Conservation (phyloP, 1,140 invertebrate genomes). For the Zaprionus kolodkinae region DNA sequence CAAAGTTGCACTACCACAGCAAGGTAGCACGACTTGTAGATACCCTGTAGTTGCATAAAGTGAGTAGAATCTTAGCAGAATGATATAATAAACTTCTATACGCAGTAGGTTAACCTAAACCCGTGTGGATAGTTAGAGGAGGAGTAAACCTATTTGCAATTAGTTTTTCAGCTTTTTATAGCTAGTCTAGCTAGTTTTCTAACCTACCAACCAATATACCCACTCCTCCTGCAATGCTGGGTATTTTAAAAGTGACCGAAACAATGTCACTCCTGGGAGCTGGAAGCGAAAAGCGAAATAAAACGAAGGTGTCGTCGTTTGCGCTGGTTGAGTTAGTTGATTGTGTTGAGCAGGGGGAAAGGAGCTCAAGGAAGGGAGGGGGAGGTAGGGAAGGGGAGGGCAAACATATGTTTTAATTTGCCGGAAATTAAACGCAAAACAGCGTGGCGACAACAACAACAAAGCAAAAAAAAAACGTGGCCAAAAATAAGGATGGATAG, state of each 20-base stretch:
- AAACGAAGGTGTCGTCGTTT: constrained; percentile 1
- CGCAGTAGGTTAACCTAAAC: not conserved
- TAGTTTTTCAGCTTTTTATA: not conserved
- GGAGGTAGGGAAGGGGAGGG: not conserved
- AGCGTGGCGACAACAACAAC: constrained; percentile 10
- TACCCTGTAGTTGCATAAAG: not conserved
- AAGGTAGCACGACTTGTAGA: not conserved
- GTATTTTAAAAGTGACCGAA: constrained; percentile 23
- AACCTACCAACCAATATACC: not conserved
- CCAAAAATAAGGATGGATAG: constrained; percentile 4
- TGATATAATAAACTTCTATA: no score
- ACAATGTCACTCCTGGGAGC: constrained; percentile 51
- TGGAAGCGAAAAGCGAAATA: constrained; percentile 7
- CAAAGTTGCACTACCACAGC: not conserved
- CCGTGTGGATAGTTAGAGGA: no score
- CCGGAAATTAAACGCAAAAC: constrained; percentile 64
- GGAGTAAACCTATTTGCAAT: no score
- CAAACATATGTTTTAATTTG: constrained; percentile 70
- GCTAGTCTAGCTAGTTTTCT: no score
- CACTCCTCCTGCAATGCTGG: not conserved
- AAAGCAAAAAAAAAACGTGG: constrained; percentile 12
- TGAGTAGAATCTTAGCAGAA: no score
- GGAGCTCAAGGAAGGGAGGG: not conserved
- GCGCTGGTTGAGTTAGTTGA: constrained; percentile 35
- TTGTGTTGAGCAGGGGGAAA: constrained; percentile 10